These are phyloP conservation scores for Drosophila maculinotata DNA, from an alignment of 2,888 invertebrate species.

Conservation along the genomic window DNA sequence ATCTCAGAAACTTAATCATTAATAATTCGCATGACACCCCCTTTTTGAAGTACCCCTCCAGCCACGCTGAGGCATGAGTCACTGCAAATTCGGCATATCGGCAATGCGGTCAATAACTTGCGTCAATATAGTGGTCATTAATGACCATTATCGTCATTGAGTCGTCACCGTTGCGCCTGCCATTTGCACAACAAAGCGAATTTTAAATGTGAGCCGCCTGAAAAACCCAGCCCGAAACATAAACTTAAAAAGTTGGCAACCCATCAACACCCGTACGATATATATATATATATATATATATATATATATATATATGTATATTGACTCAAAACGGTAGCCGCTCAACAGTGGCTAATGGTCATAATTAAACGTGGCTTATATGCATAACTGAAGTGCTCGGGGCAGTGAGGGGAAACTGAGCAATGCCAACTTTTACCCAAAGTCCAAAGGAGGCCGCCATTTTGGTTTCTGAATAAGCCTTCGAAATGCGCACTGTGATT, in stretches of 20 bases:
- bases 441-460: constrained; percentile 32
- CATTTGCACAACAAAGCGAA: constrained; percentile 56
- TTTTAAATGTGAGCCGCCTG: constrained; percentile 24
- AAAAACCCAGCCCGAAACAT: background rate
- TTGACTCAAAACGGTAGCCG: constrained; percentile 80
- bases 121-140: constrained; percentile 68
- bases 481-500: constrained; percentile 13
- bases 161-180: constrained; percentile 12
- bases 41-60: background rate
- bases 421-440: constrained; percentile 35
- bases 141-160: constrained; percentile 39
- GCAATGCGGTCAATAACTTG: constrained; percentile 65
- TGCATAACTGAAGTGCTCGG: constrained; percentile 70
- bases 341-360: constrained; percentile 82
- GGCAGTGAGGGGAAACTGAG: constrained; percentile 19
- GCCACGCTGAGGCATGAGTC: constrained; percentile 17
- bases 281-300: no score
- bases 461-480: constrained; percentile 16
- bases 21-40: constrained; percentile 3
- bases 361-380: constrained; percentile 79
- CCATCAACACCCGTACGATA: constrained; percentile 18
- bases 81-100: constrained; percentile 42
- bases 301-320: no score
- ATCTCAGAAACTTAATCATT: constrained; percentile 3
- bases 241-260: constrained; percentile 8